A percentile compares a stretch with the other conserved stretches of the same genome.
Evolutionary conservation across 2,113 vertebrate genomes (phyloP).

Genomic region (Oreochromis tanganicae): DNA sequence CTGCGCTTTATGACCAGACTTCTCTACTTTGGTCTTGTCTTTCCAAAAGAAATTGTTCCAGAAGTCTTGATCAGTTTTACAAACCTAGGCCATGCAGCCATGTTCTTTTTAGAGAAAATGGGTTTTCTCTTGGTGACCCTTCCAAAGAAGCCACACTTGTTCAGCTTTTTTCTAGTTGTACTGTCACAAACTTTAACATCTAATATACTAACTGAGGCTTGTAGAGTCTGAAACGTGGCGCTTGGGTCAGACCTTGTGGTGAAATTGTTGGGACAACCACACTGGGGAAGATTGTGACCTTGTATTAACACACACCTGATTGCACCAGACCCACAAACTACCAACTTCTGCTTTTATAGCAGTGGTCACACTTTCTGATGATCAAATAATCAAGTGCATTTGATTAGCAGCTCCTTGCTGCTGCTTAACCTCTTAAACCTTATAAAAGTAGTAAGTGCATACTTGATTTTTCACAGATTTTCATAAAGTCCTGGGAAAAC

Average conservation of each 20-base stretch:
- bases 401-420: not conserved
- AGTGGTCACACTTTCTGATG: not conserved
- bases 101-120: not conserved
- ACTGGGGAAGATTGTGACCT: not conserved
- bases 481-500: not conserved
- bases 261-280: not conserved
- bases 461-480: not conserved
- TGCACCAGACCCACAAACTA: not conserved
- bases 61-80: not conserved
- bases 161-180: not conserved
- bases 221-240: not conserved
- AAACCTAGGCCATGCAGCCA: not conserved
- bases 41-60: not conserved
- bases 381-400: not conserved
- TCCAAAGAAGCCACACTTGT: not conserved
- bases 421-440: not conserved
- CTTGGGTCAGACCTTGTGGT: not conserved
- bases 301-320: not conserved
- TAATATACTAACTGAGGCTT: not conserved
- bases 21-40: not conserved
- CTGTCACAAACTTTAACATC: not conserved
- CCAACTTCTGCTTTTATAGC: not conserved
- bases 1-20: accelerated
- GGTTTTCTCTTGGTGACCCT: accelerated
- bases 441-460: accelerated